Conservation (phyloP, 1,140 invertebrate genomes). For the Calephelis nemesis region DNA sequence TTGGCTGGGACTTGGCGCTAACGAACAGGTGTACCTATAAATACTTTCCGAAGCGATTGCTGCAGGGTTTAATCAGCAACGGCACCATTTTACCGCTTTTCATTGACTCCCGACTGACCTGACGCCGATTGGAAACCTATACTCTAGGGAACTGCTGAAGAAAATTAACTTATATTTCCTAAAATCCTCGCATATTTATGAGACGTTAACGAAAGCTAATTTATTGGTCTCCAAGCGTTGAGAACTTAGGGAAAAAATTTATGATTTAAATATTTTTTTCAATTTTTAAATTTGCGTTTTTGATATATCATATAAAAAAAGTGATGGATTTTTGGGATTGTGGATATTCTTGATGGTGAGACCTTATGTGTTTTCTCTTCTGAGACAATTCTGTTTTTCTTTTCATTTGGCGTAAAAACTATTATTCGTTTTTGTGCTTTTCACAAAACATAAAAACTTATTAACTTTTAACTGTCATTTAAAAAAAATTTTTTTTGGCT, state of each 20-base stretch:
- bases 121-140: slow-evolving; percentile 72
- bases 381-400: too few relatives aligned
- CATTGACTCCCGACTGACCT: slow-evolving; percentile 74
- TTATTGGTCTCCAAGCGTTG: slow-evolving; percentile 34
- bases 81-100: slow-evolving; percentile 75
- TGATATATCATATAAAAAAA: too few relatives aligned
- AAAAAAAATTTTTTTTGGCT: too few relatives aligned
- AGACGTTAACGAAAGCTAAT: slow-evolving; percentile 25
- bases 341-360: too few relatives aligned
- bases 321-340: too few relatives aligned
- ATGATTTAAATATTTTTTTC: too few relatives aligned
- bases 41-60: slow-evolving; percentile 77
- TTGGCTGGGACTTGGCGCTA: slow-evolving; percentile 72
- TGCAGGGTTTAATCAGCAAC: slow-evolving; percentile 76
- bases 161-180: slow-evolving; percentile 59
- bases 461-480: too few relatives aligned
- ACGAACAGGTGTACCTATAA: slow-evolving; percentile 78
- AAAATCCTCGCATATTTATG: slow-evolving; percentile 11
- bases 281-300: too few relatives aligned
- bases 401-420: too few relatives aligned
- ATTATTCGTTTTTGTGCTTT: too few relatives aligned
- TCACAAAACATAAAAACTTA: too few relatives aligned
- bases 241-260: background rate
- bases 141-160: slow-evolving; percentile 63
- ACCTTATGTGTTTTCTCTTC: too few relatives aligned